Percentiles rank a stretch among this genome's conserved stretches.
phyloP scores from a whole-genome alignment of 2,113 vertebrate species.

The Pontoporia blainvillei region DNA sequence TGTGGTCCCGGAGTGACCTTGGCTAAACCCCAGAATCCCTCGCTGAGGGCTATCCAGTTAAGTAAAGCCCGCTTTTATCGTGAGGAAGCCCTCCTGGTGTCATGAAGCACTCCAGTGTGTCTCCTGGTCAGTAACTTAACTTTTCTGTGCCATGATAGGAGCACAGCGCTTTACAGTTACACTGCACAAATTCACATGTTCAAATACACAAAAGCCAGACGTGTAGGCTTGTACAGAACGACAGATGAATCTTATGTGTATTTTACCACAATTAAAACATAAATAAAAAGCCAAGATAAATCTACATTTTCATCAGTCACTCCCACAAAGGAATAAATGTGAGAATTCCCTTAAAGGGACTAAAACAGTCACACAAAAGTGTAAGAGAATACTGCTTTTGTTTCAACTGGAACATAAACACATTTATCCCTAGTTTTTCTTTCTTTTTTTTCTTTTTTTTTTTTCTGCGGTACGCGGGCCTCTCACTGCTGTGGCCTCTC shows the following conservation, averaged over 20 bases:
- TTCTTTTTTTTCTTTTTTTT: neutral
- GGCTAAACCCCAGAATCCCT: neutral
- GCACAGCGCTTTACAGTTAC: fast-evolving
- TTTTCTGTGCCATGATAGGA: neutral
- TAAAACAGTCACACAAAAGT: neutral
- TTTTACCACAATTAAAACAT: neutral
- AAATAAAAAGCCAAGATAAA: neutral
- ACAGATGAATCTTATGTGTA: neutral
- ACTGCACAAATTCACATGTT: fast-evolving
- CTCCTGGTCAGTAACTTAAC: neutral
- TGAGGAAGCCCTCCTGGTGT: too few species aligned
- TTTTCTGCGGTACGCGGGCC: too few species aligned
- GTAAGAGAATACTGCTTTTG: neutral
- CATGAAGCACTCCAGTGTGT: neutral
- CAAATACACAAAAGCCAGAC: neutral
- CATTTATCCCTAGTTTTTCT: neutral
- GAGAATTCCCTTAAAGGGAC: neutral
- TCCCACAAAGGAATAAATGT: neutral
- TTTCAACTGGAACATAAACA: neutral
- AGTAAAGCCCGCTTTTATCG: too few species aligned
- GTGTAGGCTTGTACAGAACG: fast-evolving
- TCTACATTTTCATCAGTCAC: neutral
- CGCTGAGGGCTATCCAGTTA: neutral
- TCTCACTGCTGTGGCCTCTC: too few species aligned
- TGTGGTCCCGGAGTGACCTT: neutral